phyloP scores from a whole-genome alignment of 2,113 vertebrate species.

The Corydoras maculifer region DNA sequence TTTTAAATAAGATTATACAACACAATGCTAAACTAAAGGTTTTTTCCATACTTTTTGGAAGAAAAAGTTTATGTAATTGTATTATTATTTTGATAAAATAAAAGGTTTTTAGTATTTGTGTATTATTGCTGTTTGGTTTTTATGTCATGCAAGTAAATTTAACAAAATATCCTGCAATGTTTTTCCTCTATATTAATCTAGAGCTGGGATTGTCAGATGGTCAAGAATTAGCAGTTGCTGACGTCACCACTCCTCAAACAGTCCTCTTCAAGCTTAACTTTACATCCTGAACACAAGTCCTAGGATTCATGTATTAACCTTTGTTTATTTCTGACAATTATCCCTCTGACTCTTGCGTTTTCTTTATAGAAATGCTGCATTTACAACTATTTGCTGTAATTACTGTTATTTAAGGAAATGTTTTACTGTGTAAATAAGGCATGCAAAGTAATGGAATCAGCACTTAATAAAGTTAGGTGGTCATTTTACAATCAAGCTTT shows the following conservation, averaged over 20 bases:
- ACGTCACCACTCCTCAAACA: slow-evolving; percentile 89
- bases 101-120: too few relatives aligned
- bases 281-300: slow-evolving; percentile 43
- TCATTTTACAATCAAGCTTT: not conserved
- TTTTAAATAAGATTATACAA: too few relatives aligned
- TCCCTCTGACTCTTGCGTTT: too few relatives aligned
- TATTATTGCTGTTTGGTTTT: too few relatives aligned
- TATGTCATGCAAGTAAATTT: too few relatives aligned
- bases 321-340: too few relatives aligned
- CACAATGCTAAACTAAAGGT: too few relatives aligned
- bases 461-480: not conserved
- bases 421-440: slow-evolving; percentile 22
- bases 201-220: slow-evolving; percentile 83
- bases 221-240: slow-evolving; percentile 89
- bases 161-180: too few relatives aligned
- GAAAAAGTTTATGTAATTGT: too few relatives aligned
- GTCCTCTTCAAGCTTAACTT: slow-evolving; percentile 89
- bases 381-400: slow-evolving; percentile 6
- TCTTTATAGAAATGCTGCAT: not conserved
- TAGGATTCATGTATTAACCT: too few relatives aligned
- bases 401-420: slow-evolving; percentile 18
- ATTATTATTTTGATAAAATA: too few relatives aligned
- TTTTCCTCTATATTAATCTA: slow-evolving; percentile 53
- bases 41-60: too few relatives aligned
- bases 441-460: not conserved